Conservation (phyloP, 2,888 invertebrate species). For the Caenorhabditis imperialis region DNA sequence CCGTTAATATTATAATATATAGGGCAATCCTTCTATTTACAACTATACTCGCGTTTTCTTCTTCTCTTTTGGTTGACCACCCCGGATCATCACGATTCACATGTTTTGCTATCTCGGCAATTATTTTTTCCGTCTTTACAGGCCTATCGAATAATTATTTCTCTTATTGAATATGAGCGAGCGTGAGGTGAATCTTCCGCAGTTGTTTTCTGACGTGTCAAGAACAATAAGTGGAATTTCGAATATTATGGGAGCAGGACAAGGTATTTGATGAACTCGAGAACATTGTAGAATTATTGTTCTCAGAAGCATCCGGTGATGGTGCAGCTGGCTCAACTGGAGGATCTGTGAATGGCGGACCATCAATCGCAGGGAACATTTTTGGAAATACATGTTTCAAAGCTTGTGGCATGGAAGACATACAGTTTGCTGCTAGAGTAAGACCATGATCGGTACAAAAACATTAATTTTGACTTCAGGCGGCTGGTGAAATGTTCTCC, state of each 20-base stretch:
- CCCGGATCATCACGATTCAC: conserved; percentile 9
- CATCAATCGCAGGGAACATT: conserved; percentile 37
- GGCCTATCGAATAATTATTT: no score
- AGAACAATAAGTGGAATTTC: conserved; percentile 73
- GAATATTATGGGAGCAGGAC: conserved; percentile 62
- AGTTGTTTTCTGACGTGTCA: conserved; percentile 74
- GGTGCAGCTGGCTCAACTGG: conserved; percentile 23
- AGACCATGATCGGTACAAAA: conserved; percentile 8
- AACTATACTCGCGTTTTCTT: conserved; percentile 12
- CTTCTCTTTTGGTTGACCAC: conserved; percentile 26
- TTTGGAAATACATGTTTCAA: conserved; percentile 73
- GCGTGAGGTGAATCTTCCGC: conserved; percentile 71
- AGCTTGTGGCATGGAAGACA: conserved; percentile 76
- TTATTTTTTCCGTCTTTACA: not conserved
- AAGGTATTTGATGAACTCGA: conserved; percentile 13
- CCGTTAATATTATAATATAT: conserved; percentile 43
- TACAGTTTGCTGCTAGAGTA: conserved; percentile 74
- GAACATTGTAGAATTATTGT: no score
- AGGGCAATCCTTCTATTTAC: conserved; percentile 51
- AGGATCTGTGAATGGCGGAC: conserved; percentile 15
- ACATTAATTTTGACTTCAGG: conserved; percentile 56
- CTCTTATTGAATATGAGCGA: conserved; percentile 68
- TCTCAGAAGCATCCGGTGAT: conserved; percentile 54
- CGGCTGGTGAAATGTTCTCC: conserved; percentile 74
- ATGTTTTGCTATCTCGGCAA: not conserved